phyloP scores from a whole-genome alignment of 2,888 invertebrate species.

The Lasiommata megera region DNA sequence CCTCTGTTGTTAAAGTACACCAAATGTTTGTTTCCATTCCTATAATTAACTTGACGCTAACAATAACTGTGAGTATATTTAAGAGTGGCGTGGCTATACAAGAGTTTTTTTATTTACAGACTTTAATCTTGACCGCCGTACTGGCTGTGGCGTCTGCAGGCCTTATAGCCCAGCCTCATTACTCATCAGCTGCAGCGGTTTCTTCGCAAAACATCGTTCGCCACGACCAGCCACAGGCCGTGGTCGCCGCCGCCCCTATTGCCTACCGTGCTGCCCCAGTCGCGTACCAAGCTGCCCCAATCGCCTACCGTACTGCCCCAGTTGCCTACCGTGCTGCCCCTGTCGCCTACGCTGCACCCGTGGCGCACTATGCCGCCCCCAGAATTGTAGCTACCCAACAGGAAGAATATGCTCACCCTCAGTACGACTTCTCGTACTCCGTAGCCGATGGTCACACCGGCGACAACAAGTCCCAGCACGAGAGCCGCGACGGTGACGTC shows the following conservation, averaged over 20 bases:
- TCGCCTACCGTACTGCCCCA: constrained; percentile 19
- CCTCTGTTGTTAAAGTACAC: no score
- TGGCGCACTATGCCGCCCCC: constrained; percentile 44
- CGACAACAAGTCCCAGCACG: constrained; percentile 82
- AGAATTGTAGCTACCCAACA: constrained; percentile 39
- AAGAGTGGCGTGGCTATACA: no score
- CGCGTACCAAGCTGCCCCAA: constrained; percentile 12
- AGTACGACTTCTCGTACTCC: constrained; percentile 81
- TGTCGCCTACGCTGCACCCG: constrained; percentile 36
- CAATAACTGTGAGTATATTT: no score
- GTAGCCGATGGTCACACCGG: constrained; percentile 81
- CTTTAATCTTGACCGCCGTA: constrained; percentile 51
- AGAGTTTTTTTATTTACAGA: constrained; percentile 38
- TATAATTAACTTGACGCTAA: no score
- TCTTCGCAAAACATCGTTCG: constrained; percentile 63
- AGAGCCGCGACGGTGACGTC: constrained; percentile 81
- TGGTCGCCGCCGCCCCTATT: constrained; percentile 37
- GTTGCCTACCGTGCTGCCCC: constrained; percentile 18
- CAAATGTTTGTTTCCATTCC: no score
- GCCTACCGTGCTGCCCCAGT: constrained; percentile 30
- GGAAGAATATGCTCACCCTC: constrained; percentile 52
- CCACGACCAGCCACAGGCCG: constrained; percentile 53
- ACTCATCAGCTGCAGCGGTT: constrained; percentile 52
- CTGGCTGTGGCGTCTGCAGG: constrained; percentile 58
- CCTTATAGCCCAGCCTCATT: constrained; percentile 55